phyloP scores from a whole-genome alignment of 2,113 vertebrate genomes.

The Neomonachus schauinslandi region DNA sequence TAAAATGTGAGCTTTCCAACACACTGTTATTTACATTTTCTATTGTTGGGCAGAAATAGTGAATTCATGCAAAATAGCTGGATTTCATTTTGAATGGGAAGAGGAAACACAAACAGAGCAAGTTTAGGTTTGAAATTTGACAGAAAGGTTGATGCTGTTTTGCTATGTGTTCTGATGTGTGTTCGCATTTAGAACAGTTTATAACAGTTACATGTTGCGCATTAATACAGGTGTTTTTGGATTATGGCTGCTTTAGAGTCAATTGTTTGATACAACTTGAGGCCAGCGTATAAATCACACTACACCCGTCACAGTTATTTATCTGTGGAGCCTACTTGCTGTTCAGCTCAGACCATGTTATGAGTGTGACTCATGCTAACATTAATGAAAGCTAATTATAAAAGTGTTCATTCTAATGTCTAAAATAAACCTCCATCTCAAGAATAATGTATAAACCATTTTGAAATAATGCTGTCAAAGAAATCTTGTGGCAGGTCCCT shows the following conservation, averaged over 20 bases:
- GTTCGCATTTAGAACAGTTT: slow-evolving; percentile 70
- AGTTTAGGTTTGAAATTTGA: slow-evolving; percentile 66
- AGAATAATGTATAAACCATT: slow-evolving; percentile 57
- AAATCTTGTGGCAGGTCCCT: neutral
- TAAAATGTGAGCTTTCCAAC: neutral
- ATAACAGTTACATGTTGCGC: slow-evolving; percentile 55
- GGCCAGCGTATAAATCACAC: slow-evolving; percentile 60
- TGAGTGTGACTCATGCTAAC: slow-evolving; percentile 66
- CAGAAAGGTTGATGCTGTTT: slow-evolving; percentile 53
- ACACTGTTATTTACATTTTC: slow-evolving; percentile 34
- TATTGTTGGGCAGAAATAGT: slow-evolving; percentile 51
- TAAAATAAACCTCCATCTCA: slow-evolving; percentile 57
- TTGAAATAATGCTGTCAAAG: slow-evolving; percentile 39
- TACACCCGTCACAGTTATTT: slow-evolving; percentile 56
- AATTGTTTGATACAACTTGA: slow-evolving; percentile 64
- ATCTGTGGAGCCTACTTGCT: slow-evolving; percentile 30
- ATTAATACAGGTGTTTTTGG: slow-evolving; percentile 70
- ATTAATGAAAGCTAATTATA: slow-evolving; percentile 59
- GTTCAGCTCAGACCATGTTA: slow-evolving; percentile 51
- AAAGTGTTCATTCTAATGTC: slow-evolving; percentile 55
- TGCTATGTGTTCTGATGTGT: slow-evolving; percentile 34
- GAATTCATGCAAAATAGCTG: slow-evolving; percentile 35
- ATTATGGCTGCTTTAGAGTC: neutral
- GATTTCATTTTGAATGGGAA: slow-evolving; percentile 60
- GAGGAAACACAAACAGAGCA: slow-evolving; percentile 59